Percentiles rank a stretch among this genome's conserved stretches.
Evolutionary conservation across 2,888 invertebrate genomes (phyloP).

Genomic region (Macrosoma leucophasiata): DNA sequence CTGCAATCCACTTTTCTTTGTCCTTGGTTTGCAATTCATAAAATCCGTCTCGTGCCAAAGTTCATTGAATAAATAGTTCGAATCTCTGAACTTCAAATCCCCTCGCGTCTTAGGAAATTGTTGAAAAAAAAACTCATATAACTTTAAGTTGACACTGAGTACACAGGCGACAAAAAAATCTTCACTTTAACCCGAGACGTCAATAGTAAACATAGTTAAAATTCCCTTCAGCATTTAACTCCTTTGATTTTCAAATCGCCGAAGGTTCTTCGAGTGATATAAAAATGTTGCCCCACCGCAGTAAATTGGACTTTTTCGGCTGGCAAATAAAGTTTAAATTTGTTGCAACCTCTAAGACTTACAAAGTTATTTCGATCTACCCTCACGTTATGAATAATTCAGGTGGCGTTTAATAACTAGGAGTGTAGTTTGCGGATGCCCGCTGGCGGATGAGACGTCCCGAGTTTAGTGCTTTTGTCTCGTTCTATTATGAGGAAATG

Average conservation of each 20-base stretch:
- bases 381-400: slow-evolving; percentile 69
- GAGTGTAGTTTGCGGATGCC: slow-evolving; percentile 39
- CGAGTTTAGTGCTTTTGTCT: slow-evolving; percentile 31
- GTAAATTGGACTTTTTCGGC: slow-evolving; percentile 33
- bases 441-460: slow-evolving; percentile 33
- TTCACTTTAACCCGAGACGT: slow-evolving; percentile 31
- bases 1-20: too few species aligned
- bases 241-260: slow-evolving; percentile 45
- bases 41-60: too few species aligned
- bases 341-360: slow-evolving; percentile 34
- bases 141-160: too few species aligned
- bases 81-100: too few species aligned
- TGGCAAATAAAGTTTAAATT: slow-evolving; percentile 47
- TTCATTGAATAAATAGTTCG: too few species aligned
- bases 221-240: slow-evolving; percentile 34
- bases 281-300: slow-evolving; percentile 29
- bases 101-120: too few species aligned
- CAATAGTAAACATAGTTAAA: slow-evolving; percentile 38
- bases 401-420: slow-evolving; percentile 67
- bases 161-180: too few species aligned
- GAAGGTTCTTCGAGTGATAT: slow-evolving; percentile 33
- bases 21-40: too few species aligned
- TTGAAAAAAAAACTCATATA: too few species aligned
- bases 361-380: slow-evolving; percentile 56
- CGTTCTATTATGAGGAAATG: slow-evolving; percentile 34